Conservation (phyloP, 2,113 vertebrate genomes). For the Calidris pygmaea region DNA sequence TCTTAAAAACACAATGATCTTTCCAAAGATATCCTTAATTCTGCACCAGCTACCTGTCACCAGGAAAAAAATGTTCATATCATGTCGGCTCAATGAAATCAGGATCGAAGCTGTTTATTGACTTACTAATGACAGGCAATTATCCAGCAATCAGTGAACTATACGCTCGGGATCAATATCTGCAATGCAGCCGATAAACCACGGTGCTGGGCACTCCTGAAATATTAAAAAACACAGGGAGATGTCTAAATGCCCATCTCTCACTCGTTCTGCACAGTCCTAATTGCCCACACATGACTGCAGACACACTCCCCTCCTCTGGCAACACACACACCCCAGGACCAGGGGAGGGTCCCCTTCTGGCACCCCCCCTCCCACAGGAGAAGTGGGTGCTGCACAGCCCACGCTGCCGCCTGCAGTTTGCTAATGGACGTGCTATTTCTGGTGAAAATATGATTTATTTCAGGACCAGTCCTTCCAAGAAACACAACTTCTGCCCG, state of each 20-base stretch:
- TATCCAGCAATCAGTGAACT: background rate
- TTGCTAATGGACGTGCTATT: accelerated
- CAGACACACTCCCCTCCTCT: background rate
- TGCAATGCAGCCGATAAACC: background rate
- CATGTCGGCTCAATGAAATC: background rate
- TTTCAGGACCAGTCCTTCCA: background rate
- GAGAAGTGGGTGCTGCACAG: background rate
- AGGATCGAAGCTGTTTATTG: background rate
- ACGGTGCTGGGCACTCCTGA: background rate
- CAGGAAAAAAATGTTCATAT: background rate
- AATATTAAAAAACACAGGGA: background rate
- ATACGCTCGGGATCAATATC: background rate
- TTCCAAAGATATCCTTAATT: background rate
- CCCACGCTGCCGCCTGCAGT: background rate
- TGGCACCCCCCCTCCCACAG: background rate
- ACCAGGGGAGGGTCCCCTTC: background rate
- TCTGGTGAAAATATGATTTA: background rate
- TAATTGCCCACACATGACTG: accelerated
- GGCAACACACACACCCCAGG: accelerated
- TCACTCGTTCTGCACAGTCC: background rate
- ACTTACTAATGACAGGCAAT: slow-evolving; percentile 18
- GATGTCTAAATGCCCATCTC: background rate
- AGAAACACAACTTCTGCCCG: background rate
- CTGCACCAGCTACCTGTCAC: background rate
- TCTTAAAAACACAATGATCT: background rate